A percentile compares a stretch with the other conserved stretches of the same genome.
phyloP scores from a whole-genome alignment of 2,888 invertebrate genomes.

The Harpalus rufipes region DNA sequence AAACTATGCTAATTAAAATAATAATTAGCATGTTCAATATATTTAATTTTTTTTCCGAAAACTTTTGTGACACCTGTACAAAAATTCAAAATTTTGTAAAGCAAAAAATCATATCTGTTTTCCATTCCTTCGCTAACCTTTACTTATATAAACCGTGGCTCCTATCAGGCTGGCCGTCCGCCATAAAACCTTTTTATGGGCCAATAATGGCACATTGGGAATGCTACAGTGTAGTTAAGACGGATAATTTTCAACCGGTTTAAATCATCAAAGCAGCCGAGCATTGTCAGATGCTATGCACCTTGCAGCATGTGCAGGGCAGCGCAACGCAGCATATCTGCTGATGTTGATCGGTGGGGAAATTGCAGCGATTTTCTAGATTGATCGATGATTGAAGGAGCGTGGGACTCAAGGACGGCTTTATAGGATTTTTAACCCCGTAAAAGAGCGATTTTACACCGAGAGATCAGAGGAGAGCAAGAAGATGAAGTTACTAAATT shows the following conservation, averaged over 20 bases:
- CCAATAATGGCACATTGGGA: conserved; percentile 63
- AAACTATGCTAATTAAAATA: too few species aligned
- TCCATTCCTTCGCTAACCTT: not conserved
- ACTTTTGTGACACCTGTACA: too few species aligned
- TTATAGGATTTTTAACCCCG: not conserved
- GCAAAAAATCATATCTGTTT: too few species aligned
- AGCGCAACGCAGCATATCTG: not conserved
- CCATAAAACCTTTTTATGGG: conserved; percentile 61
- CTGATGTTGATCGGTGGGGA: not conserved
- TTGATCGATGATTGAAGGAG: conserved; percentile 45
- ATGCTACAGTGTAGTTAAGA: conserved; percentile 63
- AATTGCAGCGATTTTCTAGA: conserved; percentile 7
- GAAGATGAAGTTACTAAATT: not conserved
- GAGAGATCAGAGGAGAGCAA: conserved; percentile 67
- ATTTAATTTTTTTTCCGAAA: too few species aligned
- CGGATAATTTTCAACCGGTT: conserved; percentile 50
- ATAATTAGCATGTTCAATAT: too few species aligned
- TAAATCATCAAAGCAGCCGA: conserved; percentile 43
- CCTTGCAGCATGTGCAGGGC: not conserved
- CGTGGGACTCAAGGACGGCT: conserved; percentile 18
- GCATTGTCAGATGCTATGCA: not conserved
- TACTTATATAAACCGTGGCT: not conserved
- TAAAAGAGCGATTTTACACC: conserved; percentile 71
- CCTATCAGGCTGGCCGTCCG: not conserved
- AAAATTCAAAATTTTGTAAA: too few species aligned